A percentile compares a stretch with the other conserved stretches of the same genome.
Evolutionary conservation across 2,113 vertebrate genomes (phyloP).

Genomic region (Larimichthys crocea): DNA sequence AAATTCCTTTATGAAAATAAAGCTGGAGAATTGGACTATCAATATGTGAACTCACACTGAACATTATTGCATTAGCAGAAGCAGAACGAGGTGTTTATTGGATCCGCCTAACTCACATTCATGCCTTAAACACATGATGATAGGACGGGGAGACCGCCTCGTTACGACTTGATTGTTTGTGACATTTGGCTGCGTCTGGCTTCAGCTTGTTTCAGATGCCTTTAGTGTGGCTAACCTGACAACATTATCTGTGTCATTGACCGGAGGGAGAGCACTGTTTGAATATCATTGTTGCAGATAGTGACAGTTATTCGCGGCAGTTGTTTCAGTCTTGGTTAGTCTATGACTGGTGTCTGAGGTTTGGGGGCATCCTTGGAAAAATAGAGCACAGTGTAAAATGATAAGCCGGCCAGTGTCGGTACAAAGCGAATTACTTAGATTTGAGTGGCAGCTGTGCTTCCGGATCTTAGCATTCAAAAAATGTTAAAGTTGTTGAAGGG

Average conservation of each 20-base stretch:
- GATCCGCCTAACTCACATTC: not conserved
- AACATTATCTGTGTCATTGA: not conserved
- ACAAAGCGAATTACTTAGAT: not conserved
- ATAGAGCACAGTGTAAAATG: not conserved
- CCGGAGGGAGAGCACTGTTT: not conserved
- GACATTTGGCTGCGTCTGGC: conserved; percentile 1
- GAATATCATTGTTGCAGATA: conserved; percentile 1
- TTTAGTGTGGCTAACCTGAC: conserved; percentile 1
- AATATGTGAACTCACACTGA: not conserved
- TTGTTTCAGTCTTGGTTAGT: not conserved
- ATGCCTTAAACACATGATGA: not conserved
- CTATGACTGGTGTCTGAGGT: not conserved
- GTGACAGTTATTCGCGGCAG: conserved; percentile 13
- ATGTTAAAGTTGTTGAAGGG: not conserved
- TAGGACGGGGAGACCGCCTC: not conserved
- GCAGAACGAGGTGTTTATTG: not conserved
- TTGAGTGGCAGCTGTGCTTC: conserved; percentile 25
- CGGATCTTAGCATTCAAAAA: not conserved
- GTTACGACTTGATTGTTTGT: not conserved
- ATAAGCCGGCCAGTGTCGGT: not conserved
- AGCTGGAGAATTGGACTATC: not conserved
- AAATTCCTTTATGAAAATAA: not conserved
- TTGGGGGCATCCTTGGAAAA: not conserved
- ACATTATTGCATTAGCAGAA: not conserved
- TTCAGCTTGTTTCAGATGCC: not conserved